phyloP scores from a whole-genome alignment of 2,113 vertebrate species.

The Chlamydotis undulata region DNA sequence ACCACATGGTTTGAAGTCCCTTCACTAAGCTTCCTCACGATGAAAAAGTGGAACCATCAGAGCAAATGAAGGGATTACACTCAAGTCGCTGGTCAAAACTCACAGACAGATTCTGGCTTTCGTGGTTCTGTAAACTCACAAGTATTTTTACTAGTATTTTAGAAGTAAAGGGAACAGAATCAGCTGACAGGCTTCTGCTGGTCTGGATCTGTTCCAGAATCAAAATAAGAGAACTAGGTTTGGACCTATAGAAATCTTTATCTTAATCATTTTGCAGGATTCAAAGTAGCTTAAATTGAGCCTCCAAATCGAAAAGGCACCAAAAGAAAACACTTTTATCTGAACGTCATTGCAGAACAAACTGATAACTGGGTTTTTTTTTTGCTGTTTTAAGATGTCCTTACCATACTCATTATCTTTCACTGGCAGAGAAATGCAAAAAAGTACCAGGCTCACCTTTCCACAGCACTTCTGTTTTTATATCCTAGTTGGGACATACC shows the following conservation, averaged over 20 bases:
- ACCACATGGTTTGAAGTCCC: neutral
- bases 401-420: neutral
- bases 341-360: neutral
- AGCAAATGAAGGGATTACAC: slow-evolving; percentile 1
- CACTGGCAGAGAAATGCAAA: neutral
- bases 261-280: neutral
- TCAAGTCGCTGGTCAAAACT: neutral
- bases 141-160: neutral
- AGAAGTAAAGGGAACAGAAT: neutral
- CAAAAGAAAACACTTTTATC: neutral
- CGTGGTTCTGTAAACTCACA: neutral
- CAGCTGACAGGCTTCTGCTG: neutral
- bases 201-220: neutral
- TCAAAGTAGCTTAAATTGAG: neutral
- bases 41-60: neutral
- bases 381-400: neutral
- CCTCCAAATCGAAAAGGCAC: neutral
- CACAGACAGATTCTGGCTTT: neutral
- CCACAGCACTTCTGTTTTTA: neutral
- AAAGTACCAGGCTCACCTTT: neutral
- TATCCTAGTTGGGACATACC: slow-evolving; percentile 70
- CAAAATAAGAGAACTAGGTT: neutral
- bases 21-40: neutral
- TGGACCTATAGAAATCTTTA: neutral
- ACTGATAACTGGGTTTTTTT: neutral